Conservation (phyloP, 2,113 vertebrate genomes). For the Gavia stellata region DNA sequence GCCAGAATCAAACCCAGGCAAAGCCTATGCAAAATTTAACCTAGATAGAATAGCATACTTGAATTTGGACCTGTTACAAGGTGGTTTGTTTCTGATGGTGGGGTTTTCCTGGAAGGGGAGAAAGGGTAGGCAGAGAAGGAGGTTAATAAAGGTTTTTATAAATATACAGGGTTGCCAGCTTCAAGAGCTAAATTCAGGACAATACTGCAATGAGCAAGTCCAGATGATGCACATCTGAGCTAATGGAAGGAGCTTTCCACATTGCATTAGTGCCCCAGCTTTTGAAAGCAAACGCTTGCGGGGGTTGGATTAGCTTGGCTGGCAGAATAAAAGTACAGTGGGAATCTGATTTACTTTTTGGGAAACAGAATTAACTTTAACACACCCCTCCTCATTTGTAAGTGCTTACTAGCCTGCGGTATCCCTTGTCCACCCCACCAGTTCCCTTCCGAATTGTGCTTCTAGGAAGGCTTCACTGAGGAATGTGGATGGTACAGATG, state of each 20-base stretch:
- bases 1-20: background rate
- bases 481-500: slow-evolving; percentile 19
- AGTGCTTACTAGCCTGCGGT: background rate
- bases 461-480: background rate
- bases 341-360: background rate
- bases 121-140: background rate
- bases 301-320: background rate
- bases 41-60: background rate
- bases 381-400: background rate
- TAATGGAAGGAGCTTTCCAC: background rate
- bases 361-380: background rate
- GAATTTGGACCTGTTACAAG: background rate
- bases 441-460: background rate
- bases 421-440: background rate
- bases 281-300: background rate
- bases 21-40: slow-evolving; percentile 12
- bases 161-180: background rate
- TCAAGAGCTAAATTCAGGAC: background rate
- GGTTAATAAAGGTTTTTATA: background rate
- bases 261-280: background rate
- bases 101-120: background rate
- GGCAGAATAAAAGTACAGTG: background rate
- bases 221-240: background rate
- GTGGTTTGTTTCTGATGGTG: background rate
- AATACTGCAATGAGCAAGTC: background rate